Conservation (phyloP, 2,113 vertebrate species). For the Hirundichthys speculiger region DNA sequence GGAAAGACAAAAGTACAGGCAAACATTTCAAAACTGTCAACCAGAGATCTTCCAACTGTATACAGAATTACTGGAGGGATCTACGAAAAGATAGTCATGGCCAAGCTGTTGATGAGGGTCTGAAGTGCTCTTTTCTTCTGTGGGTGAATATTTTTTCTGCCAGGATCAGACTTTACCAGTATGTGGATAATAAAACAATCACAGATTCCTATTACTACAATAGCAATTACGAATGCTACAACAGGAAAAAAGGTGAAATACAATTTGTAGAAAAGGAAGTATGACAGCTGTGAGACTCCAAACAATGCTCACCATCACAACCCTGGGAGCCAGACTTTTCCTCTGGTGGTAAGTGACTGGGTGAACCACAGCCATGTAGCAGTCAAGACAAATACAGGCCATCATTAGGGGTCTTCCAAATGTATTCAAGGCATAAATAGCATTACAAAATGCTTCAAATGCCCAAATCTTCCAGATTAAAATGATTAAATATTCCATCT, state of each 20-base stretch:
- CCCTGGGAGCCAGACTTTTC: slow-evolving; percentile 52
- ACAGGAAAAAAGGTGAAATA: not conserved
- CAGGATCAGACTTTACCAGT: slow-evolving; percentile 32
- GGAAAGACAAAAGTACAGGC: not conserved
- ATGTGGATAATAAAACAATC: slow-evolving; percentile 50
- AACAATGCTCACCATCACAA: slow-evolving; percentile 20
- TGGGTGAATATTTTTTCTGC: slow-evolving; percentile 48
- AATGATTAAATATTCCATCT: slow-evolving; percentile 13
- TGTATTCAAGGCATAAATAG: slow-evolving; percentile 8
- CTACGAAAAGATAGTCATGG: slow-evolving; percentile 46
- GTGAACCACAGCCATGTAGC: slow-evolving; percentile 72
- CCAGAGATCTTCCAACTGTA: rapidly evolving
- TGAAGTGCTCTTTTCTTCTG: slow-evolving; percentile 70
- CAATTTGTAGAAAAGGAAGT: rapidly evolving
- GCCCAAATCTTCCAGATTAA: rapidly evolving
- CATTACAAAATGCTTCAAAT: not conserved
- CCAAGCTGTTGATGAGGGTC: slow-evolving; percentile 61
- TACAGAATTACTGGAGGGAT: slow-evolving; percentile 45
- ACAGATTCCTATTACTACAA: slow-evolving; percentile 47
- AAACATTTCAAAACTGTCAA: rapidly evolving
- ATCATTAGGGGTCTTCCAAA: slow-evolving; percentile 65
- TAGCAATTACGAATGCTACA: not conserved
- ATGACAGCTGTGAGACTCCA: slow-evolving; percentile 33
- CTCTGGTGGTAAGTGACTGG: slow-evolving; percentile 59
- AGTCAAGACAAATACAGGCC: slow-evolving; percentile 67